phyloP scores from a whole-genome alignment of 2,113 vertebrate species.

The Okapia johnstoni region DNA sequence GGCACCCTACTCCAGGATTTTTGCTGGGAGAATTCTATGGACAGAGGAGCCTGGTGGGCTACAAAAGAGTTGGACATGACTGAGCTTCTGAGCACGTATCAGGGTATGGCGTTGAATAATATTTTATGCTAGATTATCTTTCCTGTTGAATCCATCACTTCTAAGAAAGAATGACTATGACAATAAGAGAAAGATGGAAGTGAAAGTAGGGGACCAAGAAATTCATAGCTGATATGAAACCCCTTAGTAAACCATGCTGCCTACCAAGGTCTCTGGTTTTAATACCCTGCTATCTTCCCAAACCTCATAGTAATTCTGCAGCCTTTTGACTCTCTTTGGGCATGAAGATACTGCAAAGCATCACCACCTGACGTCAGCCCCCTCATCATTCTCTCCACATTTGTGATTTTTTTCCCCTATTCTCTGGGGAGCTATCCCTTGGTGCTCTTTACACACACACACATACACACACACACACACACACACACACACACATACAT shows the following conservation, averaged over 20 bases:
- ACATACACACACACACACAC: neutral
- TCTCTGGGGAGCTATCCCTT: neutral
- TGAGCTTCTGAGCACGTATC: neutral
- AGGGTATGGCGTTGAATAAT: neutral
- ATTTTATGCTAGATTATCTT: neutral
- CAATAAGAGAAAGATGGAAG: neutral
- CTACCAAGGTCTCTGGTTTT: neutral
- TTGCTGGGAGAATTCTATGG: neutral
- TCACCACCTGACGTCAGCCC: neutral
- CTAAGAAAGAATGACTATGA: neutral
- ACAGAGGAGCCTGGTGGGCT: neutral
- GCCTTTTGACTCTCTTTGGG: neutral
- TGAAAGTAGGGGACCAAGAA: neutral
- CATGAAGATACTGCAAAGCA: neutral
- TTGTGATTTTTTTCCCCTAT: no score
- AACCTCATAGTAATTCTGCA: neutral
- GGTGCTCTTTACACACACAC: neutral
- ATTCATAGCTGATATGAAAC: neutral
- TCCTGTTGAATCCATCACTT: neutral
- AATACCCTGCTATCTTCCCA: neutral
- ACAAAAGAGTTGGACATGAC: neutral
- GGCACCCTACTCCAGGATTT: neutral
- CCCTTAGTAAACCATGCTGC: neutral
- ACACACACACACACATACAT: neutral
- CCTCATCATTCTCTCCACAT: neutral